Evolutionary conservation across 2,797 vertebrate genomes (phyloP).

Genomic region (Rhodeus uyekii): DNA sequence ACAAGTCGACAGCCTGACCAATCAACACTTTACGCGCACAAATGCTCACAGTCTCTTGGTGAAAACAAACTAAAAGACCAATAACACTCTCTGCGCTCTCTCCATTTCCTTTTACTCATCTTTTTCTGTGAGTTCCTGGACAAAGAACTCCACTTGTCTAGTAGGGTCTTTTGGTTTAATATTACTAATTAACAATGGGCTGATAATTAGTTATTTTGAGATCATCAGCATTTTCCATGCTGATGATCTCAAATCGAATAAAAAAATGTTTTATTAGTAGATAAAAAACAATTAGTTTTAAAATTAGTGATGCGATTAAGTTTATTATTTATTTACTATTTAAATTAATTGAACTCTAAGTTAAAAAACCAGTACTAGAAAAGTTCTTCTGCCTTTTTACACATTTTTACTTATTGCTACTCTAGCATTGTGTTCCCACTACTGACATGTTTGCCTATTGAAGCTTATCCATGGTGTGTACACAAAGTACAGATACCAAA

Average conservation of each 20-base stretch:
- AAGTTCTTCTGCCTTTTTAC: no score
- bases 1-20: conserved; percentile 65
- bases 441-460: not conserved
- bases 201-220: not conserved
- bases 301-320: not conserved
- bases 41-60: conserved; percentile 7
- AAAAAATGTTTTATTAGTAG: not conserved
- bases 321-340: no score
- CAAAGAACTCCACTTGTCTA: not conserved
- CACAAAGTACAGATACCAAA: not conserved
- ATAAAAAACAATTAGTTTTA: not conserved
- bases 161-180: not conserved
- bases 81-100: not conserved
- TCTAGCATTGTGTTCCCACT: not conserved
- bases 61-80: not conserved
- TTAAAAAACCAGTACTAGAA: not conserved
- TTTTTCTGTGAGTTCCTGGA: not conserved
- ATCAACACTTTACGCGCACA: conserved; percentile 30
- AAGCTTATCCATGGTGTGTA: not conserved
- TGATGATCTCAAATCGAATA: no score
- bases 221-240: not conserved
- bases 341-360: no score
- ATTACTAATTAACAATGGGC: not conserved
- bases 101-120: not conserved
- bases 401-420: no score